Conservation (phyloP, 53 echinoderm and acorn worm species). For the Hippasteria phrygiana region DNA sequence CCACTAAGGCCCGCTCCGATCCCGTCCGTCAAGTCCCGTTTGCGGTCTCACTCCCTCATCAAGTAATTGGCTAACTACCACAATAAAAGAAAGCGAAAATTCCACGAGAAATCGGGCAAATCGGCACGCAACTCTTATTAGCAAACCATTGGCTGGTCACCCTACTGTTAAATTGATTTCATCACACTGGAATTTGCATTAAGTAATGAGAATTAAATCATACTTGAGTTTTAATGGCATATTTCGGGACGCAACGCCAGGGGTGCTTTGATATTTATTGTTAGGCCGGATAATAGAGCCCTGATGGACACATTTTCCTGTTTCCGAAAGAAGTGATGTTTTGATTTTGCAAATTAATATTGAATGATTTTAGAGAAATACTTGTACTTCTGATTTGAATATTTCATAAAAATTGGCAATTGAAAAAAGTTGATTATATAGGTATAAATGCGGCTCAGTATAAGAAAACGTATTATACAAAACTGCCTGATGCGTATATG, state of each 20-base stretch:
- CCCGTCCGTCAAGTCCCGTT: background rate
- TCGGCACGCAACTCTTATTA: background rate
- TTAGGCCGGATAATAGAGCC: background rate
- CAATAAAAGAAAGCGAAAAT: background rate
- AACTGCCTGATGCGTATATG: no score
- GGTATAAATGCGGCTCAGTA: no score
- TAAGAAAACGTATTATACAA: no score
- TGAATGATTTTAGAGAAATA: no score
- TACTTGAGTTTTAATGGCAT: conserved; percentile 25
- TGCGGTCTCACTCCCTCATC: background rate
- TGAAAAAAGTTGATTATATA: no score
- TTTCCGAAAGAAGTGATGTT: background rate
- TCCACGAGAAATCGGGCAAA: background rate
- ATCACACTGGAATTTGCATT: conserved; percentile 44
- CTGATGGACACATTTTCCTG: background rate
- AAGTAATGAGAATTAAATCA: conserved; percentile 46
- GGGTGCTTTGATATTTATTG: conserved; percentile 12
- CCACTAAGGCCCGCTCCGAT: background rate
- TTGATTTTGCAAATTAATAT: no score
- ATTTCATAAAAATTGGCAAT: no score
- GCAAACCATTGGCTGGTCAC: conserved; percentile 9
- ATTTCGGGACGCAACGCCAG: background rate
- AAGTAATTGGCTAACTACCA: background rate
- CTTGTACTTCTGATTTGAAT: no score
- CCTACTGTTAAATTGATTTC: conserved; percentile 40